A percentile compares a stretch with the other conserved stretches of the same genome.
phyloP scores from a whole-genome alignment of 2,888 invertebrate genomes.

The Pyrrhia umbra region DNA sequence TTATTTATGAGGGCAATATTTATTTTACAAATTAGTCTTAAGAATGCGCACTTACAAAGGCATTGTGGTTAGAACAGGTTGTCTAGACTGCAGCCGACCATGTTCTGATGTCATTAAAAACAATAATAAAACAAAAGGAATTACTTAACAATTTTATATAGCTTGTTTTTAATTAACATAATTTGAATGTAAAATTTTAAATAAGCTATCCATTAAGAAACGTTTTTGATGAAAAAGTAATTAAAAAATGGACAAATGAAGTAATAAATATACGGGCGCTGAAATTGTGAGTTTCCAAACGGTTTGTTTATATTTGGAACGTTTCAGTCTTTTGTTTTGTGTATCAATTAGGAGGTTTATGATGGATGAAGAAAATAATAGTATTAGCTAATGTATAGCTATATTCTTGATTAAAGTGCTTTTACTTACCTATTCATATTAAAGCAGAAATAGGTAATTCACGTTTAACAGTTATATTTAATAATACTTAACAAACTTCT shows the following conservation, averaged over 20 bases:
- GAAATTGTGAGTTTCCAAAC: constrained; percentile 51
- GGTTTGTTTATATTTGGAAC: constrained; percentile 42
- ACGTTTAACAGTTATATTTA: no score
- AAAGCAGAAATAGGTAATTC: no score
- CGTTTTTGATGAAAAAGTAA: constrained; percentile 51
- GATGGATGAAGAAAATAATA: constrained; percentile 1
- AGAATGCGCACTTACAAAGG: constrained; percentile 21
- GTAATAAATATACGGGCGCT: constrained; percentile 30
- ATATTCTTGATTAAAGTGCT: no score
- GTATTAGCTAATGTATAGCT: no score
- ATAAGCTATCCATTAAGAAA: constrained; percentile 48
- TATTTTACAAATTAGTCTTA: constrained; percentile 57
- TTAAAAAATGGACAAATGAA: constrained; percentile 38
- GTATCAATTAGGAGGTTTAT: constrained; percentile 30
- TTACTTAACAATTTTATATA: constrained; percentile 40
- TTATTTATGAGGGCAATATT: constrained; percentile 60
- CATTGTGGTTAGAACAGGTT: constrained; percentile 13
- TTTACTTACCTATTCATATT: no score
- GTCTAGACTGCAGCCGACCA: constrained; percentile 3
- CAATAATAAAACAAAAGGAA: constrained; percentile 22
- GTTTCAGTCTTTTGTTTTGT: constrained; percentile 40
- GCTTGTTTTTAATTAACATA: constrained; percentile 25
- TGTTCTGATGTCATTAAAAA: constrained; percentile 2
- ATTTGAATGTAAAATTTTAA: constrained; percentile 23
- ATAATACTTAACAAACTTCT: no score